Evolutionary conservation across 2,797 vertebrate genomes (phyloP).

Genomic region (Sebastes elongatus): DNA sequence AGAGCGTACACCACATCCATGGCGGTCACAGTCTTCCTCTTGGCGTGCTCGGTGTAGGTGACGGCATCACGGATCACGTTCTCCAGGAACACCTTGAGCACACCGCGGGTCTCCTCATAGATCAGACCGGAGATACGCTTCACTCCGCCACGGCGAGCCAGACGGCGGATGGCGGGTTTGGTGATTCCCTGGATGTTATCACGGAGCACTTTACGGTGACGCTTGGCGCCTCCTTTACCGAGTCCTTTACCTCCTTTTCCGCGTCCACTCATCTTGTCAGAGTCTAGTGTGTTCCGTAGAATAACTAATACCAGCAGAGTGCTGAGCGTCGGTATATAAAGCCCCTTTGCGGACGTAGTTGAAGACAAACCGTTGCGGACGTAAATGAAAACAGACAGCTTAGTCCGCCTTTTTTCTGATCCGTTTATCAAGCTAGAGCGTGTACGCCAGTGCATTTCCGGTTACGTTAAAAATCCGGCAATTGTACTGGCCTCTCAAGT

Average conservation of each 20-base stretch:
- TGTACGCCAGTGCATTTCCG: no score
- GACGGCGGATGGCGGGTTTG: constrained; percentile 35
- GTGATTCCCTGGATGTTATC: constrained; percentile 50
- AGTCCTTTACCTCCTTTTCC: neutral
- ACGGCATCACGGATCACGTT: constrained; percentile 43
- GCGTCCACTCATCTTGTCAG: neutral
- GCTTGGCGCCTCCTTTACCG: neutral
- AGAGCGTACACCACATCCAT: constrained; percentile 29
- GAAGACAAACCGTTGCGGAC: neutral
- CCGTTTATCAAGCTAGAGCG: no score
- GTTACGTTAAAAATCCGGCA: neutral
- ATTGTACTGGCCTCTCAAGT: neutral
- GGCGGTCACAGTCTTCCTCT: constrained; percentile 31
- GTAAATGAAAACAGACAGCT: no score
- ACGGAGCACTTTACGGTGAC: neutral
- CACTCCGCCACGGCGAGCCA: constrained; percentile 21
- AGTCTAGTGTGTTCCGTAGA: neutral
- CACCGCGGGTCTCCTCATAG: constrained; percentile 44
- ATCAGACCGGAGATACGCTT: constrained; percentile 36
- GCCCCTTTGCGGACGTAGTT: neutral
- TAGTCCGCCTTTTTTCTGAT: neutral
- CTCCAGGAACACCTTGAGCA: constrained; percentile 48
- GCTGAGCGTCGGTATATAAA: neutral
- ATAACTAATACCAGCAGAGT: accelerated
- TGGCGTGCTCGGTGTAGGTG: constrained; percentile 47